These are phyloP conservation scores for Lycorma delicatula DNA, from an alignment of 1,140 invertebrate species.

Conservation along the genomic window DNA sequence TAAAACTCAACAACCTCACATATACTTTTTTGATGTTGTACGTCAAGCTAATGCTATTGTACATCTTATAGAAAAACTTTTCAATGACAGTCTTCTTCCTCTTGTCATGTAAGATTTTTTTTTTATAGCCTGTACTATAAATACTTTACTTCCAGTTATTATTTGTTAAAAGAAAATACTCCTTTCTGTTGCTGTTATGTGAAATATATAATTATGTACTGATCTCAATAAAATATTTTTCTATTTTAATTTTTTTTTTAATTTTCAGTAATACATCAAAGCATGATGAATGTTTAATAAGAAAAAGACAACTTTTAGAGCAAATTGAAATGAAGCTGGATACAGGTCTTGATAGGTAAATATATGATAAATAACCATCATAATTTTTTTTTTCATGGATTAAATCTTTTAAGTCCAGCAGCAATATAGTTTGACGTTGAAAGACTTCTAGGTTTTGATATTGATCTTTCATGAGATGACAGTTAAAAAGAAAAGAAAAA, in stretches of 20 bases:
- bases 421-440: too few species aligned
- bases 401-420: too few species aligned
- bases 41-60: constrained; percentile 93
- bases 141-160: too few species aligned
- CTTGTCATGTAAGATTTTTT: constrained; percentile 62
- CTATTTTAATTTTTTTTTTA: constrained; percentile 11
- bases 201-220: too few species aligned
- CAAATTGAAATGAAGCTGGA: constrained; percentile 89
- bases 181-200: too few species aligned
- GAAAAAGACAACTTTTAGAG: constrained; percentile 76
- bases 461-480: too few species aligned
- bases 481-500: too few species aligned
- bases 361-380: not conserved
- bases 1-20: constrained; percentile 60
- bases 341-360: constrained; percentile 67
- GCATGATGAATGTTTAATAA: constrained; percentile 77
- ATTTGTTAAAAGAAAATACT: too few species aligned
- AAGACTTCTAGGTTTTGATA: too few species aligned
- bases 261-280: constrained; percentile 71
- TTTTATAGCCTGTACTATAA: too few species aligned
- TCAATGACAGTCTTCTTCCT: constrained; percentile 80
- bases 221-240: constrained; percentile 16
- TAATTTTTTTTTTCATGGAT: too few species aligned
- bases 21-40: constrained; percentile 92
- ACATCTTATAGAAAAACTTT: constrained; percentile 92